phyloP scores from a whole-genome alignment of 1,140 invertebrate genomes.

The Orius laevigatus region DNA sequence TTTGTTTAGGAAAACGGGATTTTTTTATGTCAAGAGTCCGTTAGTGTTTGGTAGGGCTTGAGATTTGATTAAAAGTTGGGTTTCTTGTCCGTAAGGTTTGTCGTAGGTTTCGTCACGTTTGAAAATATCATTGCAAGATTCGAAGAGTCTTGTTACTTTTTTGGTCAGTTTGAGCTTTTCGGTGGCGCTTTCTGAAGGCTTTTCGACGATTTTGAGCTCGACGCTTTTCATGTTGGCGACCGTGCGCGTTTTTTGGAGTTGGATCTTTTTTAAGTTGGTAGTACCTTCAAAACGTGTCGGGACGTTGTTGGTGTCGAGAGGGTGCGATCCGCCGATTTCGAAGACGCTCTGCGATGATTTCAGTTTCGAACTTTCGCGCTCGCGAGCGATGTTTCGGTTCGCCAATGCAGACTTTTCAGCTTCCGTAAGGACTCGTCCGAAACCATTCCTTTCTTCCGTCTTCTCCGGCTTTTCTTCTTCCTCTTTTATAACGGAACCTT shows the following conservation, averaged over 20 bases:
- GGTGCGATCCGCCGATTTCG: slow-evolving; percentile 7
- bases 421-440: slow-evolving; percentile 9
- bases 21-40: neutral
- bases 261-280: slow-evolving; percentile 4
- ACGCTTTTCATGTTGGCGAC: slow-evolving; percentile 8
- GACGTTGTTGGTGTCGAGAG: slow-evolving; percentile 5
- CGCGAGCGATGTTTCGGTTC: neutral
- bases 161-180: slow-evolving; percentile 14
- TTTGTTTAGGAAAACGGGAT: too few relatives aligned
- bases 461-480: neutral
- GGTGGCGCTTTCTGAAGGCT: slow-evolving; percentile 5
- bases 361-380: slow-evolving; percentile 2
- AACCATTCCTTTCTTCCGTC: neutral
- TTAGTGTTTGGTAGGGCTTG: slow-evolving; percentile 10
- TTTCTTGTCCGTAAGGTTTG: slow-evolving; percentile 16
- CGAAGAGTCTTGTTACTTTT: slow-evolving; percentile 10
- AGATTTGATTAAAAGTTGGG: slow-evolving; percentile 17
- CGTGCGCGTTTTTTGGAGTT: neutral
- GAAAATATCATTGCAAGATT: slow-evolving; percentile 4
- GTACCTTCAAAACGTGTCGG: slow-evolving; percentile 11
- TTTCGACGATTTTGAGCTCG: slow-evolving; percentile 15
- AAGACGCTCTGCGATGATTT: slow-evolving; percentile 5
- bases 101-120: slow-evolving; percentile 8
- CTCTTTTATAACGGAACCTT: slow-evolving; percentile 27
- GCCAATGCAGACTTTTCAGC: slow-evolving; percentile 5